Base-by-base conservation (phyloP, 2,888 invertebrate species). In the Aspidiotus destructor region DNA sequence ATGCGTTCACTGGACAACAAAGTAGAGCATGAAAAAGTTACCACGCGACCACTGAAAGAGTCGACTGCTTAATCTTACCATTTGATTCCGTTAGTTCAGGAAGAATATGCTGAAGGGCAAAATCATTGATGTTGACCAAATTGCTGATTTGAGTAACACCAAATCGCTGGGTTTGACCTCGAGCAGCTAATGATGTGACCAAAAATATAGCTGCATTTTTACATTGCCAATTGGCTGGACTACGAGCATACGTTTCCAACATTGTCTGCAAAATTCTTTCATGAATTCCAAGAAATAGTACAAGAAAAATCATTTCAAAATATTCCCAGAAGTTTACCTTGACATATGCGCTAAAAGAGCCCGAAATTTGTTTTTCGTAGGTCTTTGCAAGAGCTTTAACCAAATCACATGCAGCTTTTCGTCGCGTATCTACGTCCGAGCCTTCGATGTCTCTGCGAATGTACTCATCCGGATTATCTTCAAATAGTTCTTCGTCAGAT, bases 391-490 rank as follows among this genome's bases (percentile, higher is more conserved):
- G 81, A 0, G 94, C 89, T 76, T 90, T 89, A 28, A 99, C 97
- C 68, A 99, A 83, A 81, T 99, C 98, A 79, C 97, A 96, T 60
- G 98, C 97, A 40, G 99, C 92, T 72, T 98, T 83, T 40, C 99
- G 83, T 63, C 99, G 82, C 0, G 99, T 99, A 77, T 97, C 97
- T 71, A 96, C 89, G 79, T 99, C 99, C 9, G 96, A 95, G 8
- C 98, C 98, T 80, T 99, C 99, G 72, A 99, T 93, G 79, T 99
- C 99, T 42, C 95, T 82, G 6, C 94, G 82, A 71, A 95, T 93
- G 76, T 94, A 97, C 79, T 99, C 99, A 75, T 99, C 96, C 0
- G 99, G 92, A 76, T 97, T 98, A 62, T 98, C 97, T 77, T 96
- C 95, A 79, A 99, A 99, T 58, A 96, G 77, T 77, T 99, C 99